Percentiles rank a stretch among this genome's conserved stretches.
These are phyloP conservation scores for Homarus gammarus DNA, from an alignment of 2,888 invertebrate genomes.

Conservation along the genomic window DNA sequence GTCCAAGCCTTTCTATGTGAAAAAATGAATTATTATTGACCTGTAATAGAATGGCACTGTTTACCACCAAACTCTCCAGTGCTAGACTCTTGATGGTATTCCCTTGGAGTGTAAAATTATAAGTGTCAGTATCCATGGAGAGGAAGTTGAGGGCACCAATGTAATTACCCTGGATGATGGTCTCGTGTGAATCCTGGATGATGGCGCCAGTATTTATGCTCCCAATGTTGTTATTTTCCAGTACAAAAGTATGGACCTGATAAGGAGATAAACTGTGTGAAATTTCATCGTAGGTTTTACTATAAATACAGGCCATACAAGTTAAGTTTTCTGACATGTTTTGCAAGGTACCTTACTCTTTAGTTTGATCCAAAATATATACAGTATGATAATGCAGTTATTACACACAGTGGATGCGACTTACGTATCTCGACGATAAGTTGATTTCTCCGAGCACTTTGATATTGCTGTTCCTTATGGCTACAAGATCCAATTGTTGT, in stretches of 20 bases:
- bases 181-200: slow-evolving; percentile 36
- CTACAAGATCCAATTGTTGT: background rate
- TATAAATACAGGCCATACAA: background rate
- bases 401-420: slow-evolving; percentile 19
- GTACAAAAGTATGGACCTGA: slow-evolving; percentile 37
- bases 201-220: slow-evolving; percentile 37
- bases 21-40: slow-evolving; percentile 35
- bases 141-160: slow-evolving; percentile 30
- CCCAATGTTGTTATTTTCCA: slow-evolving; percentile 30
- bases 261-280: background rate
- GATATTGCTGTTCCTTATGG: slow-evolving; percentile 44
- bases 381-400: no score
- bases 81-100: slow-evolving; percentile 27
- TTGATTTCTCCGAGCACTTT: slow-evolving; percentile 46
- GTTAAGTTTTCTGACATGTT: no score
- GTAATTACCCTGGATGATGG: slow-evolving; percentile 19
- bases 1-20: slow-evolving; percentile 39
- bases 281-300: background rate
- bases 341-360: no score
- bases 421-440: slow-evolving; percentile 44
- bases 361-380: no score
- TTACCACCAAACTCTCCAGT: slow-evolving; percentile 30
- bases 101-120: slow-evolving; percentile 18
- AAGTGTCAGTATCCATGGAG: slow-evolving; percentile 26
- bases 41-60: slow-evolving; percentile 13